phyloP scores from a whole-genome alignment of 1,140 invertebrate species.

The Polypedilum pembai region DNA sequence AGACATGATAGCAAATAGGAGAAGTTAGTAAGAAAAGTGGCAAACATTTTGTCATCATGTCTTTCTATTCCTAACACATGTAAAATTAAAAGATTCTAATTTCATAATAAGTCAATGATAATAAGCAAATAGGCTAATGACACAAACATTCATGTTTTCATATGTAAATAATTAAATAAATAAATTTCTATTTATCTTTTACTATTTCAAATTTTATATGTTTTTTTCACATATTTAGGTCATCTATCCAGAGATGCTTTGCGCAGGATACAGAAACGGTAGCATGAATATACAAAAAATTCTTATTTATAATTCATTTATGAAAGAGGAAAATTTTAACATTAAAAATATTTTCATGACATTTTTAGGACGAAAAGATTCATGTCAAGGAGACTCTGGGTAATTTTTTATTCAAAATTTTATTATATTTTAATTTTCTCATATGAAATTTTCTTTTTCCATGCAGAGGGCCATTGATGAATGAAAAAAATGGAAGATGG shows the following conservation, averaged over 20 bases:
- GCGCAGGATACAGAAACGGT: conserved; percentile 86
- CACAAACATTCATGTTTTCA: too few relatives aligned
- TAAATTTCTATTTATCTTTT: too few relatives aligned
- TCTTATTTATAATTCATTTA: not conserved
- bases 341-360: not conserved
- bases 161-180: too few relatives aligned
- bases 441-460: not conserved
- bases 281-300: conserved; percentile 54
- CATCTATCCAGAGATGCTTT: conserved; percentile 95
- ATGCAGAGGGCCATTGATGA: conserved; percentile 78
- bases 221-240: conserved; percentile 38
- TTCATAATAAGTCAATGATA: too few relatives aligned
- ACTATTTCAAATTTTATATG: not conserved
- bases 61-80: too few relatives aligned
- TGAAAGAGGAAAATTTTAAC: too few relatives aligned
- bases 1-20: too few relatives aligned
- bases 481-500: conserved; percentile 78
- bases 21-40: too few relatives aligned
- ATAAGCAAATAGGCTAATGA: too few relatives aligned
- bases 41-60: too few relatives aligned
- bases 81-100: too few relatives aligned
- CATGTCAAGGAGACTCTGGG: conserved; percentile 52
- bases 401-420: not conserved
- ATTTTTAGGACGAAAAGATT: conserved; percentile 38
- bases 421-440: not conserved